A percentile compares a stretch with the other conserved stretches of the same genome.
These are phyloP conservation scores for Hephaestus fuliginosus DNA, from an alignment of 2,797 vertebrate genomes.

Conservation along the genomic window DNA sequence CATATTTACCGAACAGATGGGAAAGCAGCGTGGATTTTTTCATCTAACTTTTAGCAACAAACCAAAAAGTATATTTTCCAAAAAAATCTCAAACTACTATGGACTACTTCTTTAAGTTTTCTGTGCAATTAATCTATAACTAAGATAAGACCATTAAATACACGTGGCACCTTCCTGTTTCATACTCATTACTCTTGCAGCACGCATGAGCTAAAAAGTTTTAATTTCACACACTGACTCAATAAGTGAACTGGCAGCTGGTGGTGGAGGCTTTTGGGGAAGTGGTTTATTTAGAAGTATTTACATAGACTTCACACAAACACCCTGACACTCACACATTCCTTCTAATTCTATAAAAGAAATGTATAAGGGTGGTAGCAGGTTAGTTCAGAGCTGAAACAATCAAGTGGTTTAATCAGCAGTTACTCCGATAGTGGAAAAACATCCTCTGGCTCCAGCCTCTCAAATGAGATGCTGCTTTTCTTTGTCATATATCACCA, in stretches of 20 bases:
- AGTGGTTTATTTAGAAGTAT: neutral
- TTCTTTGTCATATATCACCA: neutral
- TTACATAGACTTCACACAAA: neutral
- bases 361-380: neutral
- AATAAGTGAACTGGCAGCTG: too few relatives aligned
- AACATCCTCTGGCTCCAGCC: neutral
- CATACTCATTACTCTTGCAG: neutral
- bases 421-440: neutral
- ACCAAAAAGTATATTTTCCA: too few relatives aligned
- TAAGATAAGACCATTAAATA: too few relatives aligned
- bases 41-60: too few relatives aligned
- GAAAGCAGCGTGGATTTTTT: too few relatives aligned
- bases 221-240: neutral
- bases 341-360: neutral
- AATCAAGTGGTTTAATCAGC: neutral
- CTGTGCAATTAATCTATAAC: too few relatives aligned
- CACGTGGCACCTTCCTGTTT: slow-evolving; percentile 1
- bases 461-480: neutral
- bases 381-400: neutral
- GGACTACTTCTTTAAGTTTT: too few relatives aligned
- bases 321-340: neutral
- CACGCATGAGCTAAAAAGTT: neutral
- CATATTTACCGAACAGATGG: neutral
- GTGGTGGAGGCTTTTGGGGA: neutral
- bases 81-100: too few relatives aligned